Percentiles rank a stretch among this genome's conserved stretches.
phyloP scores from a whole-genome alignment of 1,140 invertebrate species.

The Monochamus saltuarius region DNA sequence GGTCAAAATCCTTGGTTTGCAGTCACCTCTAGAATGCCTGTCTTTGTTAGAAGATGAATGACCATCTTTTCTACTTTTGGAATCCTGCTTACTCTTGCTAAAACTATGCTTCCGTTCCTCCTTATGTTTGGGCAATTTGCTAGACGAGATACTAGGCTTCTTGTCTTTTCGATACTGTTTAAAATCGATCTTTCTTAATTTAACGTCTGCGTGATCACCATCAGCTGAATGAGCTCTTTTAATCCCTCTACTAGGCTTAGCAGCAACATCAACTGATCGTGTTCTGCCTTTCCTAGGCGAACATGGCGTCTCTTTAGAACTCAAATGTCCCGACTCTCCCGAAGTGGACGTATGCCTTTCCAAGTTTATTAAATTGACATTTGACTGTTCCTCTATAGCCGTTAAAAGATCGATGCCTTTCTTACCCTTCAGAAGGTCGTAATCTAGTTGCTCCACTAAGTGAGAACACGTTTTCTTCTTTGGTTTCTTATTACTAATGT shows the following conservation, averaged over 20 bases:
- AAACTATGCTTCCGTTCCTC: constrained; percentile 25
- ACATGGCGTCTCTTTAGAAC: constrained; percentile 22
- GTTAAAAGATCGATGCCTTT: constrained; percentile 42
- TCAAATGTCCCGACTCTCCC: constrained; percentile 25
- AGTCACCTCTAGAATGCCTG: constrained; percentile 19
- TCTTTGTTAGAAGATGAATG: constrained; percentile 24
- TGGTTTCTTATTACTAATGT: constrained; percentile 22
- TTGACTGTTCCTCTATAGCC: constrained; percentile 46
- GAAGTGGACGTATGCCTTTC: constrained; percentile 34
- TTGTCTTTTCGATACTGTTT: constrained; percentile 25
- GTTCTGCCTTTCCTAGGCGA: constrained; percentile 42
- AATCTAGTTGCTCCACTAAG: constrained; percentile 37
- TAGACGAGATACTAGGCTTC: constrained; percentile 26
- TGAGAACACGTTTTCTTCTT: constrained; percentile 35
- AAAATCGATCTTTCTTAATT: constrained; percentile 38
- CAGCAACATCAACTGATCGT: constrained; percentile 39
- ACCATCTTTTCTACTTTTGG: constrained; percentile 28
- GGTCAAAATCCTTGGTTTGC: constrained; percentile 39
- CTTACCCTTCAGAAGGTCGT: constrained; percentile 41
- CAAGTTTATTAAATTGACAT: constrained; percentile 33
- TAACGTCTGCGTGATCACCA: constrained; percentile 24
- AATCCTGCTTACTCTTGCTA: constrained; percentile 27
- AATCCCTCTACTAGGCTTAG: constrained; percentile 21
- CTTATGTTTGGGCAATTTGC: constrained; percentile 28
- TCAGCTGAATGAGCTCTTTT: constrained; percentile 38